Percentiles rank a stretch among this genome's conserved stretches.
These are phyloP conservation scores for Oriolus oriolus DNA, from an alignment of 2,113 vertebrate genomes.

Conservation along the genomic window DNA sequence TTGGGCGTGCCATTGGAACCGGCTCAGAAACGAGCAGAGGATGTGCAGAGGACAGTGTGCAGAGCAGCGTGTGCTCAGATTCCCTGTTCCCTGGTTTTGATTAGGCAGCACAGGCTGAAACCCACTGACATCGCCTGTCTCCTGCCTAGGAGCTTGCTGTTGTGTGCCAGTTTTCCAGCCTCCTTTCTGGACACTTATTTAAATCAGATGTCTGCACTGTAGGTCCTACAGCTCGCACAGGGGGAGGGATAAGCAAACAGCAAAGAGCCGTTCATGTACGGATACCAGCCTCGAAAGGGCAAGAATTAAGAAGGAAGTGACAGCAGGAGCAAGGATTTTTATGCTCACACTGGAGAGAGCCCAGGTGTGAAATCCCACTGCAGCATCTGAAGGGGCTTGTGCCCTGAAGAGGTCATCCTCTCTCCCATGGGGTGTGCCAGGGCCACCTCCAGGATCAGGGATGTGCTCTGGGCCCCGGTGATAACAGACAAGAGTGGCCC, in stretches of 20 bases:
- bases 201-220: not conserved
- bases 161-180: not conserved
- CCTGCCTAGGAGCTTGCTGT: not conserved
- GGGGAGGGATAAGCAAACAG: not conserved
- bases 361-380: rapidly evolving
- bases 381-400: not conserved
- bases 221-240: not conserved
- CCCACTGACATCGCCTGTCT: not conserved
- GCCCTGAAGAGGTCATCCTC: rapidly evolving
- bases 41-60: not conserved
- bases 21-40: not conserved
- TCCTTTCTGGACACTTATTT: not conserved
- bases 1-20: rapidly evolving
- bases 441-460: not conserved
- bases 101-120: not conserved
- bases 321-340: not conserved
- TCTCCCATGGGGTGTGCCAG: rapidly evolving
- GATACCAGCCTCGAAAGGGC: not conserved
- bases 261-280: rapidly evolving
- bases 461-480: too few species aligned
- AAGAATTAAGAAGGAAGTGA: not conserved
- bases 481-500: rapidly evolving
- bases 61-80: not conserved
- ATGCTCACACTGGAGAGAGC: not conserved
- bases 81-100: not conserved